Percentiles rank a stretch among this genome's conserved stretches.
phyloP scores from a whole-genome alignment of 53 echinoderm and acorn worm species.

The Hippasteria phrygiana region DNA sequence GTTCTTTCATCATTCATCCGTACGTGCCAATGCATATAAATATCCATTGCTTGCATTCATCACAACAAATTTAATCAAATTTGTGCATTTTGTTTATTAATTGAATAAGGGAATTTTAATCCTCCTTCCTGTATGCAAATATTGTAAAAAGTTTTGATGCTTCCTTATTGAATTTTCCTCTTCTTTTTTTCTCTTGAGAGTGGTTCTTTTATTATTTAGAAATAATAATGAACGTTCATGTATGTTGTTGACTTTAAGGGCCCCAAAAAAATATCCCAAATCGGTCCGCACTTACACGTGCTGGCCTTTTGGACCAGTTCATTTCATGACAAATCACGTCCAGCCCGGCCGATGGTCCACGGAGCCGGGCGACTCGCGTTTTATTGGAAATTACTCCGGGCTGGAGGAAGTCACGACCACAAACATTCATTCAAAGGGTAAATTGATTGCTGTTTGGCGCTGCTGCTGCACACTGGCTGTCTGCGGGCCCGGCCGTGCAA shows the following conservation, averaged over 20 bases:
- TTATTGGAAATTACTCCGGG: conserved; percentile 12
- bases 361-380: background rate
- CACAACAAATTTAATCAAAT: background rate
- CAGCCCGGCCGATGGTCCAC: conserved; percentile 9
- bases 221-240: background rate
- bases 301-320: conserved; percentile 22
- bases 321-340: conserved; percentile 17
- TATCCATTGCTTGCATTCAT: background rate
- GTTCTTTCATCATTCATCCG: too few relatives aligned
- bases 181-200: background rate
- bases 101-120: background rate
- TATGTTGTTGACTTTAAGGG: background rate
- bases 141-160: background rate
- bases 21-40: background rate
- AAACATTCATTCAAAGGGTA: conserved; percentile 37
- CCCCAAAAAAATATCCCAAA: background rate
- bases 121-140: background rate
- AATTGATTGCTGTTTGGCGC: conserved; percentile 34
- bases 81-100: background rate
- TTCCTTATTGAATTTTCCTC: background rate
- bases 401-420: conserved; percentile 46
- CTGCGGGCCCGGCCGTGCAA: background rate
- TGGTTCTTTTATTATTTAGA: background rate
- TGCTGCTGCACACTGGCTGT: background rate
- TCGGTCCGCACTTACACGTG: background rate